Percentiles rank a stretch among this genome's conserved stretches.
Evolutionary conservation across 30 jellyfish, hydroid and myxozoan species (phyloP).

Genomic region (Catostylus mosaicus): DNA sequence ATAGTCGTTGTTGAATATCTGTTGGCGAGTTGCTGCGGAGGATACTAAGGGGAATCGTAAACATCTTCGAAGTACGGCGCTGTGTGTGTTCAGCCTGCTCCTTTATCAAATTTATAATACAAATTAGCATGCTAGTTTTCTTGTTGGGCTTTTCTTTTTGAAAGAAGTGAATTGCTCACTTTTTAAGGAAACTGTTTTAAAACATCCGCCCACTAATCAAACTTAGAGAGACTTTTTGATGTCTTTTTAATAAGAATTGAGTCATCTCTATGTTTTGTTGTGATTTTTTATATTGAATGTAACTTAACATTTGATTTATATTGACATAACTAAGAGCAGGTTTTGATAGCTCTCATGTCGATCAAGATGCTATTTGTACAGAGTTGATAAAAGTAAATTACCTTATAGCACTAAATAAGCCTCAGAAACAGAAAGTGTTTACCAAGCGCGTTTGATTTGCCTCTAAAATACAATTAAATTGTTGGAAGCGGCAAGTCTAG

Average conservation of each 20-base stretch:
- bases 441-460: slow-evolving; percentile 52
- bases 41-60: too few relatives aligned
- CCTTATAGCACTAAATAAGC: slow-evolving; percentile 37
- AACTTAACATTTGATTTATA: slow-evolving; percentile 16
- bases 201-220: neutral
- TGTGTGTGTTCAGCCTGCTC: too few relatives aligned
- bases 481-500: slow-evolving; percentile 68
- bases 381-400: slow-evolving; percentile 49
- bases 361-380: slow-evolving; percentile 20
- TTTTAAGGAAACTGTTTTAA: neutral
- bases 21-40: too few relatives aligned
- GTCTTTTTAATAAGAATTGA: neutral
- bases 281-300: slow-evolving; percentile 4
- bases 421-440: slow-evolving; percentile 48
- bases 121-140: neutral
- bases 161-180: neutral
- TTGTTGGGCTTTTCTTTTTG: neutral
- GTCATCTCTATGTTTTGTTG: neutral
- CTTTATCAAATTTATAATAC: neutral
- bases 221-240: neutral
- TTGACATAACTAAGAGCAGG: slow-evolving; percentile 54
- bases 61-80: too few relatives aligned
- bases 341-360: slow-evolving; percentile 12
- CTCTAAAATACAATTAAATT: slow-evolving; percentile 32
- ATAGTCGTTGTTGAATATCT: too few relatives aligned